These are phyloP conservation scores for Pangasius sanitwongsei DNA, from an alignment of 2,797 vertebrate genomes.

Conservation along the genomic window DNA sequence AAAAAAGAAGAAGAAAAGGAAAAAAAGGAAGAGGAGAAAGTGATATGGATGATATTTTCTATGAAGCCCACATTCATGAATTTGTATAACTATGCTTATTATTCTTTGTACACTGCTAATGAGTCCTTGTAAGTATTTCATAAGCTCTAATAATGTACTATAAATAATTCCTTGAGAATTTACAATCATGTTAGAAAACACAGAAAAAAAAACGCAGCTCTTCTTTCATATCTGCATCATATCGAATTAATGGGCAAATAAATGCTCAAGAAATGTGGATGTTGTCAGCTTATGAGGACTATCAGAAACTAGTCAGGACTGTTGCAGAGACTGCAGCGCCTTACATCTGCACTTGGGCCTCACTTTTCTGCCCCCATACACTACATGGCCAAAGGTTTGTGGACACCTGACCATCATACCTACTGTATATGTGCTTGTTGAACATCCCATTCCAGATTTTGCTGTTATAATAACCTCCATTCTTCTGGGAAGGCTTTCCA, in stretches of 20 bases:
- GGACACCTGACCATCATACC: background rate
- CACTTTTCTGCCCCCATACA: background rate
- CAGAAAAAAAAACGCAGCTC: too few species aligned
- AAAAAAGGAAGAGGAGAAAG: background rate
- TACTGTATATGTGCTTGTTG: background rate
- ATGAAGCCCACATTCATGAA: background rate
- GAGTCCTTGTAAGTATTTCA: background rate
- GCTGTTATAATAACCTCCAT: background rate
- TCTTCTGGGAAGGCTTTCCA: background rate
- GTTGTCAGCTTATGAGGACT: background rate
- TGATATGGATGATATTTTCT: background rate
- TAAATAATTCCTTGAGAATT: background rate
- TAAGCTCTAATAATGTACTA: background rate
- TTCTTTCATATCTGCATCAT: too few species aligned
- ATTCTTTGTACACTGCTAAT: background rate
- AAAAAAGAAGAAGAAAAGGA: background rate
- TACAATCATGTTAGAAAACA: too few species aligned
- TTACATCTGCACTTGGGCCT: background rate
- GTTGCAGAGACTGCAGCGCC: background rate
- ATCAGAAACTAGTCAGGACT: background rate
- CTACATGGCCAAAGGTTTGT: background rate
- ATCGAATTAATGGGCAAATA: too few species aligned
- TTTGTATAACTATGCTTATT: background rate
- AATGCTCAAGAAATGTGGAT: too few species aligned
- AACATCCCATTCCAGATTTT: background rate